Evolutionary conservation across 2,113 vertebrate genomes (phyloP), one percentile per base, ranked within the genome.

Genomic region (Cottus gobio): DNA sequence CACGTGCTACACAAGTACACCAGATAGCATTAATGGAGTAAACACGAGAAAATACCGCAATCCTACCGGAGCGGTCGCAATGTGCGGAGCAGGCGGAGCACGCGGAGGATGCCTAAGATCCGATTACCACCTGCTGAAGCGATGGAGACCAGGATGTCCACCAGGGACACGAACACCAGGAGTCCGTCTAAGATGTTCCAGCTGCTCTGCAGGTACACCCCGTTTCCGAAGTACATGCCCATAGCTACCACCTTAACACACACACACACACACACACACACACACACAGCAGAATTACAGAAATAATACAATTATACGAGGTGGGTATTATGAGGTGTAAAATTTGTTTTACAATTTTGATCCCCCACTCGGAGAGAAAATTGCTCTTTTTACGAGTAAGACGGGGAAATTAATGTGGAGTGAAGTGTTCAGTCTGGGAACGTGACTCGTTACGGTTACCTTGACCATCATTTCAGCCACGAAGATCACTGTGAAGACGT

Each of bases 161-260:
- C 96, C 71, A 99, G 87, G 1, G 98, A 99, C 4, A 99, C 98
- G 50, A 98, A 97, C 73, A 99, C 98, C 90, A 99, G 92, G 30
- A 99, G 48, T n/a, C 98, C 98, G 3, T 99, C 98, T 71, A 99
- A 90, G 54, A 99, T 78, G 0, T 99, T 99, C 98, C 98, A 99
- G 93, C 96, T 98, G 95, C 98, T 99, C 91, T 97, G 95, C 62
- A 99, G 96, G 84, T 99, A 99, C 2, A 96, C 95, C 4, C 94
- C 94, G 0, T 96, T 92, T 3, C 98, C 97, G 3, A 96, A 95
- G 75, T 97, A 95, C 85, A 99, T 92, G 52, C 97, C 98, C 81
- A 96, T 93, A 30, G 98, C 96, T 7, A 97, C 95, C 75, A 99
- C 96, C 98, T n/a, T n/a, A n/a, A n/a, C n/a, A n/a, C n/a, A n/a